Conservation (phyloP, 1,140 invertebrate species). For the Oedothorax gibbosus region DNA sequence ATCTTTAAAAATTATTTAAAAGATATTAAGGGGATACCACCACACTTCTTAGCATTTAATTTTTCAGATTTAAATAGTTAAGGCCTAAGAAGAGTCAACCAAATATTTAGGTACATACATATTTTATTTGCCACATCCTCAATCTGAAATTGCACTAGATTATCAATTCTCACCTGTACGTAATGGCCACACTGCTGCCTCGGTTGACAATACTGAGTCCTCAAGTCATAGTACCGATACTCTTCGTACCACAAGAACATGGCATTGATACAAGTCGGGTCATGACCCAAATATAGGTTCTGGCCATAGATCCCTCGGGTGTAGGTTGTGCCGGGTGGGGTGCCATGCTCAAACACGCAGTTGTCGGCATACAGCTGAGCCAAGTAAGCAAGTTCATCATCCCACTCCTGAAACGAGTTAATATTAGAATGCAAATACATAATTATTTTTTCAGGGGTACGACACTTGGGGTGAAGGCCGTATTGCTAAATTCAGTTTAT, state of each 20-base stretch:
- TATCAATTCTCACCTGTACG: slow-evolving; percentile 8
- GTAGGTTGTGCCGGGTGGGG: neutral
- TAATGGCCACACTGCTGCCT: slow-evolving; percentile 31
- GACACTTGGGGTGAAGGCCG: too few relatives aligned
- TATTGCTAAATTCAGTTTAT: too few relatives aligned
- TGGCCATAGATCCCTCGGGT: slow-evolving; percentile 8
- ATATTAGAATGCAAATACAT: neutral
- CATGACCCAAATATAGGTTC: slow-evolving; percentile 29
- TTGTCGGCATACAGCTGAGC: slow-evolving; percentile 36
- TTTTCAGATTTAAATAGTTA: too few relatives aligned
- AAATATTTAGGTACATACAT: neutral
- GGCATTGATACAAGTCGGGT: slow-evolving; percentile 13
- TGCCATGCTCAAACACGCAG: slow-evolving; percentile 21
- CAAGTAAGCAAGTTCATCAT: slow-evolving; percentile 7
- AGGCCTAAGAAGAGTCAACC: neutral
- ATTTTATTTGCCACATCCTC: neutral
- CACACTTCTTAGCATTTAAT: too few relatives aligned
- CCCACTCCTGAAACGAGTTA: slow-evolving; percentile 38
- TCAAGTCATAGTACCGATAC: slow-evolving; percentile 34
- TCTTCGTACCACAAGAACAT: slow-evolving; percentile 41
- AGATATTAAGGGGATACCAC: too few relatives aligned
- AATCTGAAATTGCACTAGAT: neutral
- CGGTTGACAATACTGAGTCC: neutral
- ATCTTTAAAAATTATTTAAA: too few relatives aligned
- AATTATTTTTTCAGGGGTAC: too few relatives aligned